Conservation (phyloP, 53 echinoderm and acorn worm genomes). For the Henricia sp. region DNA sequence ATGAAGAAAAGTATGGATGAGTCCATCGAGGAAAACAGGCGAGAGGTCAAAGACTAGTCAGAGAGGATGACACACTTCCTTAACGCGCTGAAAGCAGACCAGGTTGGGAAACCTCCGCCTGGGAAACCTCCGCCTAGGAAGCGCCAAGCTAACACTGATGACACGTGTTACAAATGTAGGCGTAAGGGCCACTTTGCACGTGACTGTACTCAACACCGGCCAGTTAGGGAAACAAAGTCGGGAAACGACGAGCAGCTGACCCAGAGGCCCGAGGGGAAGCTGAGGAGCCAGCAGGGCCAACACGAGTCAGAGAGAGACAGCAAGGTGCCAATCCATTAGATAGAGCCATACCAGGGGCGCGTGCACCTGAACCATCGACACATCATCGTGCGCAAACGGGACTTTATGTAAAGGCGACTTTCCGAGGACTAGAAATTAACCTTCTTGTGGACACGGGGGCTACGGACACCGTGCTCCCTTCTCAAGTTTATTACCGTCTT, state of each 20-base stretch:
- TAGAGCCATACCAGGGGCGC: neutral
- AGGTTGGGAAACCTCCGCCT: neutral
- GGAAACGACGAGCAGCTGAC: constrained; percentile 50
- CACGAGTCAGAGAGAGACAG: neutral
- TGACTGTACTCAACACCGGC: neutral
- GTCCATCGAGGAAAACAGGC: neutral
- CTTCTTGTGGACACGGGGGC: constrained; percentile 51
- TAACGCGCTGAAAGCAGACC: neutral
- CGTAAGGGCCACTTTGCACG: constrained; percentile 11
- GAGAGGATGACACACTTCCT: neutral
- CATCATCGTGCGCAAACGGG: neutral
- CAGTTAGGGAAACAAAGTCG: neutral
- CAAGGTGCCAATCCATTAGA: neutral
- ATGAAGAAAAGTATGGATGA: neutral
- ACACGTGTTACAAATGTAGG: neutral
- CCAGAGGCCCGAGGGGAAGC: constrained; percentile 44
- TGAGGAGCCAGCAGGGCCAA: constrained; percentile 32
- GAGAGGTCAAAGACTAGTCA: neutral
- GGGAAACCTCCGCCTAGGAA: neutral
- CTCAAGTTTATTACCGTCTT: constrained; percentile 5
- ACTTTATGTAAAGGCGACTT: constrained; percentile 1
- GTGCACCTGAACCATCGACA: neutral
- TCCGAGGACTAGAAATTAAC: constrained; percentile 6
- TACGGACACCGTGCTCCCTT: constrained; percentile 31
- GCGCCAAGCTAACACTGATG: neutral